Evolutionary conservation across 2,113 vertebrate genomes (phyloP), one percentile per base, ranked within the genome.

Genomic region (Parus major): DNA sequence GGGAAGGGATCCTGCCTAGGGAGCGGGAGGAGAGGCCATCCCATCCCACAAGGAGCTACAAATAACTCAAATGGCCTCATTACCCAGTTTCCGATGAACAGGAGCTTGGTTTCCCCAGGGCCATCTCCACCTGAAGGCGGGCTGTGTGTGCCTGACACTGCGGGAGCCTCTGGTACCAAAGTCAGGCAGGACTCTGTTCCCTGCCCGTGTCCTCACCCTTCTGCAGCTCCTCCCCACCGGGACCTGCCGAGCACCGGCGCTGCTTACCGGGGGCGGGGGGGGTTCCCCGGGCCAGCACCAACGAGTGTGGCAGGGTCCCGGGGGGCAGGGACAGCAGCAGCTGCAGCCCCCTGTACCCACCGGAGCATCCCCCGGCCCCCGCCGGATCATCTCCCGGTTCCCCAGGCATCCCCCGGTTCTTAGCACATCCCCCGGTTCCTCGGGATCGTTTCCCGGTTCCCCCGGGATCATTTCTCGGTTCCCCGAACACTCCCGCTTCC

Each of bases 21-120:
- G 88, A 93, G 90, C 2, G 2, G 79, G 3, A 82, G 85, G n/a
- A 88, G 73, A 95, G 89, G 91, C 86, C 94, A 92, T 10, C 18
- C 15, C 86, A 57, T 73, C 92, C 81, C 89, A 27, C 57, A 28
- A 29, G 80, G 83, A 89, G 89, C 95, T 53, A n/a, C 94, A 96
- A 96, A 97, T 97, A 96, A 96, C 96, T 91, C 92, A 5, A 61
- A 55, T 19, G 86, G 61, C 95, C 95, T 95, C 94, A 36, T 96
- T 97, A 97, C 95, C 95, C 81, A 71, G 7, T 82, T 96, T 89
- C 77, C 78, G 80, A n/a, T 39, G 86, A 81, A 11, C 64, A 69
- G 52, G 28, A 81, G 61, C 17, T 77, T 13, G 76, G 41, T 61
- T 42, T 82, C 86, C 86, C 36, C 4, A 16, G 71, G 95, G 86